phyloP scores from a whole-genome alignment of 2,113 vertebrate species.

The Felis chaus region DNA sequence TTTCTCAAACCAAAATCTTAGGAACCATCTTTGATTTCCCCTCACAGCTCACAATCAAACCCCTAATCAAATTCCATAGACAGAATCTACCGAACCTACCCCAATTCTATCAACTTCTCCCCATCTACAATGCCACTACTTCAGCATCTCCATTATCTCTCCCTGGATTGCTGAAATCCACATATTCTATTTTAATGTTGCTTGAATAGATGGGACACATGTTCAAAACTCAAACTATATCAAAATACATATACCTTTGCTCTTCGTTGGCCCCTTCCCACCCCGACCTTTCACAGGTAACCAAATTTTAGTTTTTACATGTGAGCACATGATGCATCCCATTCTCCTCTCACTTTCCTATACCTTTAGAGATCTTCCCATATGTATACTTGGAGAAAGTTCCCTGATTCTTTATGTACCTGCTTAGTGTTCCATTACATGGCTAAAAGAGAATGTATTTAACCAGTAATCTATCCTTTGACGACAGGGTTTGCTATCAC shows the following conservation, averaged over 20 bases:
- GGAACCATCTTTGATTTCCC: neutral
- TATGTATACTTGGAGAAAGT: neutral
- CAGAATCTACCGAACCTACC: neutral
- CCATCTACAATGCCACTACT: neutral
- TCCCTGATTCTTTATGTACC: neutral
- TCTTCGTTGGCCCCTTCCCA: neutral
- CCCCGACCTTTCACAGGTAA: neutral
- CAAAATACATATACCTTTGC: neutral
- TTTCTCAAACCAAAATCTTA: neutral
- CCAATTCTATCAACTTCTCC: neutral
- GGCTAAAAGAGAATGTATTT: neutral
- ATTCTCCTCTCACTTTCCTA: neutral
- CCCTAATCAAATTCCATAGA: neutral
- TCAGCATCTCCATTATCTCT: neutral
- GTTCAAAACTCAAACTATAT: neutral
- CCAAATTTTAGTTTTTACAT: neutral
- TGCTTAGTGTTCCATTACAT: neutral
- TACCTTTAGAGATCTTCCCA: neutral
- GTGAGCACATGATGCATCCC: neutral
- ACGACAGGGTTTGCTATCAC: neutral
- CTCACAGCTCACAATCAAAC: neutral
- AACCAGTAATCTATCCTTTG: neutral
- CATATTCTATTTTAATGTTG: neutral
- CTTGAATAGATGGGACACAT: neutral
- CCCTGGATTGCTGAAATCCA: neutral